These are phyloP conservation scores for Elaphurus davidianus DNA, from an alignment of 2,113 vertebrate species.

Conservation along the genomic window DNA sequence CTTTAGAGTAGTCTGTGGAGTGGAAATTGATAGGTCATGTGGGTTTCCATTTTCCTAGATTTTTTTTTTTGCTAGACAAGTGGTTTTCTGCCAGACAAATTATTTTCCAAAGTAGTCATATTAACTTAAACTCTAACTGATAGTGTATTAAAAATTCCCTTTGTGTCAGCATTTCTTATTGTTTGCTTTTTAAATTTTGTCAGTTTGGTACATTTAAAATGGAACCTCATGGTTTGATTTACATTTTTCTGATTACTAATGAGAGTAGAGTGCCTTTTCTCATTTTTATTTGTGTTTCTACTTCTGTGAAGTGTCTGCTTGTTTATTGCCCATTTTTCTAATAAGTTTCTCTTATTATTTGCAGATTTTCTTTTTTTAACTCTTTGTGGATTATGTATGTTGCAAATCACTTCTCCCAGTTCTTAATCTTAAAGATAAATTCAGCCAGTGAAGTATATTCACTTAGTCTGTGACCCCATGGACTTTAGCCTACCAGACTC, in stretches of 20 bases:
- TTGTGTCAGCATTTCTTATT: not conserved
- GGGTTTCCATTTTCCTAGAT: not conserved
- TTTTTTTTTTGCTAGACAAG: not conserved
- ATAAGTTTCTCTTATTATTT: not conserved
- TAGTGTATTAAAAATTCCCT: not conserved
- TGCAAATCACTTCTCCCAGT: not conserved
- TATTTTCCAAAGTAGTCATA: not conserved
- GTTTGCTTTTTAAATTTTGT: not conserved
- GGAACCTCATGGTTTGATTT: not conserved
- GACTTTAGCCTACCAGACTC: not conserved
- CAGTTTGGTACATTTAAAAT: not conserved
- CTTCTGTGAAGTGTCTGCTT: not conserved
- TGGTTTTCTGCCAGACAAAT: not conserved
- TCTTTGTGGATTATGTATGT: not conserved
- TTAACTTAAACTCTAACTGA: not conserved
- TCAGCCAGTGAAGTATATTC: not conserved
- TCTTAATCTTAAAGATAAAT: slow-evolving; percentile 1
- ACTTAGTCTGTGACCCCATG: not conserved
- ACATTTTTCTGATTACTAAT: not conserved
- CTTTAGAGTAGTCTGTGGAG: not conserved
- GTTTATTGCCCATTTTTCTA: not conserved
- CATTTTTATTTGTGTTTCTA: not conserved
- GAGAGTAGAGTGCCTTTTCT: not conserved
- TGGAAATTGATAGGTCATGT: not conserved
- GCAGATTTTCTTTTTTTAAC: not conserved